These are phyloP conservation scores for Aix galericulata DNA, from an alignment of 2,113 vertebrate species.

Conservation along the genomic window DNA sequence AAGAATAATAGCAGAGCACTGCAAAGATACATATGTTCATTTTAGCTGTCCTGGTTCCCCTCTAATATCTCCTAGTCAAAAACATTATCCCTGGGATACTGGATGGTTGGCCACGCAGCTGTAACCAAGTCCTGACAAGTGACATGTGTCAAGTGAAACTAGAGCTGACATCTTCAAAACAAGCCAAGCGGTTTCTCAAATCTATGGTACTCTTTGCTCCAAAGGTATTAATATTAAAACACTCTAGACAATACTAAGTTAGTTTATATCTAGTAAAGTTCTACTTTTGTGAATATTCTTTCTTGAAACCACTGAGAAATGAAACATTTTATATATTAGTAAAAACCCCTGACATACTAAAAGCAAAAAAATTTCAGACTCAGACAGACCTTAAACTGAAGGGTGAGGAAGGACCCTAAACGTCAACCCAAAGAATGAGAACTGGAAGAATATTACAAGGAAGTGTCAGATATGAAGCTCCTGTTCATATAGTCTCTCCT, in stretches of 20 bases:
- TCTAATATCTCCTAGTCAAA: background rate
- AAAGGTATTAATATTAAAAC: background rate
- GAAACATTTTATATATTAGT: background rate
- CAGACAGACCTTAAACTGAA: background rate
- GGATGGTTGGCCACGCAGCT: background rate
- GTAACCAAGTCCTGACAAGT: background rate
- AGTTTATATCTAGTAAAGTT: background rate
- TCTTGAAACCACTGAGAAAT: background rate
- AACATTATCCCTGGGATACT: background rate
- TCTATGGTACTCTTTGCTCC: background rate
- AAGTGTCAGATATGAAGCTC: background rate
- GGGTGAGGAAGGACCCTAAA: background rate
- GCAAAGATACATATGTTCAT: background rate
- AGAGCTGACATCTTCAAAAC: background rate
- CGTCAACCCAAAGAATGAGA: background rate
- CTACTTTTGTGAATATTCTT: background rate
- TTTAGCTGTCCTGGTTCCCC: background rate
- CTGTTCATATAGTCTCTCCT: background rate
- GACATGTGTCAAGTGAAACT: background rate
- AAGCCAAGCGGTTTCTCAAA: background rate
- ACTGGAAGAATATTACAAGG: background rate
- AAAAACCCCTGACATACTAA: background rate
- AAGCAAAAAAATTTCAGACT: background rate
- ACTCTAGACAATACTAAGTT: background rate
- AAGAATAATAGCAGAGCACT: background rate